phyloP scores from a whole-genome alignment of 2,797 vertebrate genomes.

The Bradypodion pumilum region DNA sequence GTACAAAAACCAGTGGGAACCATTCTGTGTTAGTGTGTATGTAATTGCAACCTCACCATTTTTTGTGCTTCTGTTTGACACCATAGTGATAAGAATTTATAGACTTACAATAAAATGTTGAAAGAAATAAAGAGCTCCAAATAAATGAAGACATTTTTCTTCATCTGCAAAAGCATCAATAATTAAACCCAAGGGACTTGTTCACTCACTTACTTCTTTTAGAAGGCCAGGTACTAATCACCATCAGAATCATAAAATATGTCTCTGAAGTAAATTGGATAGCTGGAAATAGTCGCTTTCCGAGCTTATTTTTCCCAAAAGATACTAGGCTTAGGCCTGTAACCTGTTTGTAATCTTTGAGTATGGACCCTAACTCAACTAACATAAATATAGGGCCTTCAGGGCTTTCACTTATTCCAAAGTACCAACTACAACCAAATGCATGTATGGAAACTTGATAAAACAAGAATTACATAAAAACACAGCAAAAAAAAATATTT shows the following conservation, averaged over 20 bases:
- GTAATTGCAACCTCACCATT: not conserved
- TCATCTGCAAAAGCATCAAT: constrained; percentile 62
- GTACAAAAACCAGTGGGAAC: not conserved
- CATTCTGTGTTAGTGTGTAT: not conserved
- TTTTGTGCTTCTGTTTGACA: constrained; percentile 21
- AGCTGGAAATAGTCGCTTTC: constrained; percentile 35
- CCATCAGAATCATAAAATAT: constrained; percentile 32
- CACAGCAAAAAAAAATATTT: not conserved
- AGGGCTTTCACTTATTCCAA: not conserved
- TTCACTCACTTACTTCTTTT: constrained; percentile 55
- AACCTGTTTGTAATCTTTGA: not conserved
- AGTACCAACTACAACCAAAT: not conserved
- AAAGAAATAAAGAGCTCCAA: constrained; percentile 41
- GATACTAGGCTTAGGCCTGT: not conserved
- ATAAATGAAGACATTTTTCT: constrained; percentile 62
- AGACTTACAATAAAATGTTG: constrained; percentile 51
- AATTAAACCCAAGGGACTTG: constrained; percentile 60
- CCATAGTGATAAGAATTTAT: constrained; percentile 50
- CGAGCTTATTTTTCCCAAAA: constrained; percentile 32
- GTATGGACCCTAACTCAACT: not conserved
- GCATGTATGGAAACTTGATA: no score
- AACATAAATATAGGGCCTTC: not conserved
- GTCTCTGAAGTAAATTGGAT: constrained; percentile 43
- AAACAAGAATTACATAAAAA: not conserved
- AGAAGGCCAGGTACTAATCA: constrained; percentile 47